Percentiles rank a stretch among this genome's conserved stretches.
These are phyloP conservation scores for Xiphydria camelus DNA, from an alignment of 2,888 invertebrate genomes.

Conservation along the genomic window DNA sequence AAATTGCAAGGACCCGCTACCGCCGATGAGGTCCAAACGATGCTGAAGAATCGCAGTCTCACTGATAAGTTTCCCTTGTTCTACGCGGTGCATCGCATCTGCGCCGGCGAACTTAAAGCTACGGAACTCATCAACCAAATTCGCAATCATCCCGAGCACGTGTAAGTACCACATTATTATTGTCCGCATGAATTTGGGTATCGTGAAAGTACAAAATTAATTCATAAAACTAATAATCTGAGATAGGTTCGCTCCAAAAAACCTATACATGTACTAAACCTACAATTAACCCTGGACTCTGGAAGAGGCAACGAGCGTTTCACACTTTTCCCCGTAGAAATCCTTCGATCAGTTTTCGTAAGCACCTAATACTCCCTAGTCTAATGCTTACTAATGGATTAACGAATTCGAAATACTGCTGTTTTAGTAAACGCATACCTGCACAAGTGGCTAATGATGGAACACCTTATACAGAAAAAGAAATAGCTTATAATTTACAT, in stretches of 20 bases:
- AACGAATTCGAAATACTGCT: too few relatives aligned
- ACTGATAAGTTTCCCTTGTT: constrained; percentile 96
- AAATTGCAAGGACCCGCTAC: constrained; percentile 98
- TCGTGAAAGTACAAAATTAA: background rate
- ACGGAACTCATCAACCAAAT: constrained; percentile 88
- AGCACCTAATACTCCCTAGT: too few relatives aligned
- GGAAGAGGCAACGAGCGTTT: too few relatives aligned
- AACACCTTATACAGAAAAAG: background rate
- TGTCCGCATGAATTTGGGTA: constrained; percentile 3
- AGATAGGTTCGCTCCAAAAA: constrained; percentile 39
- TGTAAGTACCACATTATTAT: constrained; percentile 67
- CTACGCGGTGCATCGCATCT: constrained; percentile 93
- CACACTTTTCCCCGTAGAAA: background rate
- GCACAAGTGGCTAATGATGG: background rate
- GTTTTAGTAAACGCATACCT: too few relatives aligned
- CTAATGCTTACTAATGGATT: too few relatives aligned
- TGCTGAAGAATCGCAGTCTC: constrained; percentile 85
- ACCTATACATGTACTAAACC: constrained; percentile 35
- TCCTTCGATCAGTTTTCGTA: background rate
- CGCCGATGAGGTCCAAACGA: constrained; percentile 93
- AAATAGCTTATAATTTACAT: background rate
- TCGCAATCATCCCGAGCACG: constrained; percentile 93
- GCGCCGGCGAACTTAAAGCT: constrained; percentile 79
- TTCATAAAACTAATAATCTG: constrained; percentile 9
- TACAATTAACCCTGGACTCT: too few relatives aligned